A percentile compares a stretch with the other conserved stretches of the same genome.
Evolutionary conservation across 2,888 invertebrate species (phyloP).

Genomic region (Zaprionus obscuricornis): DNA sequence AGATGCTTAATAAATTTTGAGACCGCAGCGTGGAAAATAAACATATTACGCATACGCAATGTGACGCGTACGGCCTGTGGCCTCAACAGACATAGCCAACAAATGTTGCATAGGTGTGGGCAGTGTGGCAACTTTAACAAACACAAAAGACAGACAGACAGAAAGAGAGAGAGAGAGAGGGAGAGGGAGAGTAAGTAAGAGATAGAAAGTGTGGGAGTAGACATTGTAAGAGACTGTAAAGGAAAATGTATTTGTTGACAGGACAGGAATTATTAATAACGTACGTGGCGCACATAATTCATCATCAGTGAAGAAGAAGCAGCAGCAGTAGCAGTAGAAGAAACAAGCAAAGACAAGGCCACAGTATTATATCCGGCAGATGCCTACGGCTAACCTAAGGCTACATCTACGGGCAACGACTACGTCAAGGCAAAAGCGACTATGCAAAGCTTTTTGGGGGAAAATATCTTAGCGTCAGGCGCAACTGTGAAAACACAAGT

Average conservation of each 20-base stretch:
- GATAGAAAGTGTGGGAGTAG: no score
- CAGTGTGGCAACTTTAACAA: neutral
- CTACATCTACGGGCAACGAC: neutral
- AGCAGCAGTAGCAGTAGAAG: neutral
- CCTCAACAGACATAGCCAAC: neutral
- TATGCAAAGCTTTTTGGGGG: constrained; percentile 39
- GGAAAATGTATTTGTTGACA: constrained; percentile 78
- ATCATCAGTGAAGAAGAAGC: constrained; percentile 50
- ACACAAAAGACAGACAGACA: constrained; percentile 15
- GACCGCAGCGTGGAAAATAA: constrained; percentile 52
- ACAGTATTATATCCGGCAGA: constrained; percentile 30
- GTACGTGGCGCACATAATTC: constrained; percentile 78
- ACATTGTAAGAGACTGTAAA: constrained; percentile 32
- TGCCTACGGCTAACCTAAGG: constrained; percentile 21
- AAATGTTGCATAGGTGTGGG: constrained; percentile 19
- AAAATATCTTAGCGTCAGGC: constrained; percentile 54
- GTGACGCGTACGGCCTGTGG: constrained; percentile 30
- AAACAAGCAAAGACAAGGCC: constrained; percentile 36
- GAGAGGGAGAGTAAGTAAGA: no score
- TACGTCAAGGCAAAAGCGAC: neutral
- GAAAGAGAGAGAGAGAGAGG: no score
- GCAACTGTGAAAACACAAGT: constrained; percentile 64
- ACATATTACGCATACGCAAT: constrained; percentile 76
- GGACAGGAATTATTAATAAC: constrained; percentile 81
- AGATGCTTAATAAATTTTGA: constrained; percentile 69